Base-by-base conservation (phyloP, 2,888 invertebrate species). In the Iphiclides podalirius region DNA sequence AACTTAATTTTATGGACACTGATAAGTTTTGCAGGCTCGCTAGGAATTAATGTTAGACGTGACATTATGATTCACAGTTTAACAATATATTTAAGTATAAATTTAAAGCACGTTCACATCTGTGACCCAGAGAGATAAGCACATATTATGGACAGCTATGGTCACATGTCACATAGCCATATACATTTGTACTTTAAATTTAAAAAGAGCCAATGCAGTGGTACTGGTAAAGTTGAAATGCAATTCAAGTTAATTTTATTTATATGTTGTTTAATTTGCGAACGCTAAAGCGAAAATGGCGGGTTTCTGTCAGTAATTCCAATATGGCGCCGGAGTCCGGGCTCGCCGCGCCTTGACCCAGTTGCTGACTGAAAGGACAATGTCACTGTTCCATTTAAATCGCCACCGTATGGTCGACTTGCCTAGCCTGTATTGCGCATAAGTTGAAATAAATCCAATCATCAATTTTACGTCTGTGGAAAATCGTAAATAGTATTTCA, bases 341-440 rank as follows among this genome's bases (percentile, higher is more conserved):
- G 53, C 54, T 47, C 47, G 53, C 51, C 59, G 52, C 55, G 55
- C 63, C 66, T 63, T 66, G 66, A 64, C 66, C 66, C 55, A 64
- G 55, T 61, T 52, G 54, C 16, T 37, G 26, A 20, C 48, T 36
- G 56, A 59, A 58, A 64, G 63, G 63, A 63, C 63, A 60, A 60
- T 63, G 60, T 63, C 56, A 51, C 45, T 41, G 45, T 36, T 41
- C 50, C 45, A 46, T 51, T 51, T 45, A 39, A 38, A 44, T 34
- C n/a, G 6, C 17, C 20, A 14, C 36, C 36, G 41, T 37, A 31
- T 44, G 49, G 49, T 14, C 39, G 35, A 15, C 43, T 33, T 13
- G 45, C 40, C 41, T 41, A 51, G 50, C 45, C 40, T 15, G 20
- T 47, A 28, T 38, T 28, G 36, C 28, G 15, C 15, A 9, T 39